Base-by-base conservation (phyloP, 2,113 vertebrate genomes). In the Neotragus moschatus region DNA sequence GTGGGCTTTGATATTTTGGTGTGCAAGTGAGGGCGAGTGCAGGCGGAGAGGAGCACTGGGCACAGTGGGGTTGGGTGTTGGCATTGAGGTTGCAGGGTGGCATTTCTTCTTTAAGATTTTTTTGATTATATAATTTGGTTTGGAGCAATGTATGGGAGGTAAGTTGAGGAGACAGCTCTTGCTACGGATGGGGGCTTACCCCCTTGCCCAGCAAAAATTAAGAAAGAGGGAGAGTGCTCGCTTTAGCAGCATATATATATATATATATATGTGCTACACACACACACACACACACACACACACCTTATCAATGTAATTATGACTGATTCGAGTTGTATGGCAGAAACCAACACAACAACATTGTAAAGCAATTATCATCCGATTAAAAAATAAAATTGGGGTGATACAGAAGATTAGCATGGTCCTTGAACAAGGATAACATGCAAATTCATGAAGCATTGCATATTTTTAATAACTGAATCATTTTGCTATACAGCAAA, bases 21-120 rank as follows among this genome's bases (percentile, higher is more conserved):
- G 15, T 5, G n/a, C 49, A 85, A 53, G 14, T 11, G 36, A 79
- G 53, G 30, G 53, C 0, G 21, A 47, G 51, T 33, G 33, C 12
- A 0, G 6, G 7, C 26, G 7, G 33, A 36, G 23, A 23, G 23
- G n/a, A 6, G 77, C 77, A 13, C 5, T 0, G 5, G 47, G 5
- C 3, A 1, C 47, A 80, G 77, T 0, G 10, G 10, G 10, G 30
- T n/a, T 2, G 77, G 30, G 47, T 80, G 30, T n/a, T 49, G 47
- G 28, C 2, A 1, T 7, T n/a, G 47, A 36, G 51, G 33, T 26
- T 39, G 51, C 66, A 88, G 53, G 39, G 73, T 58, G 91, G 39
- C 17, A 13, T 30, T 58, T 49, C n/a, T 58, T 47, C 21, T 80
- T 39, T 8, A 43, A 91, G n/a, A 26, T 16, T 73, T 86, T 49